A percentile compares a stretch with the other conserved stretches of the same genome.
These are phyloP conservation scores for Emberiza fucata DNA, from an alignment of 2,113 vertebrate genomes.

Conservation along the genomic window DNA sequence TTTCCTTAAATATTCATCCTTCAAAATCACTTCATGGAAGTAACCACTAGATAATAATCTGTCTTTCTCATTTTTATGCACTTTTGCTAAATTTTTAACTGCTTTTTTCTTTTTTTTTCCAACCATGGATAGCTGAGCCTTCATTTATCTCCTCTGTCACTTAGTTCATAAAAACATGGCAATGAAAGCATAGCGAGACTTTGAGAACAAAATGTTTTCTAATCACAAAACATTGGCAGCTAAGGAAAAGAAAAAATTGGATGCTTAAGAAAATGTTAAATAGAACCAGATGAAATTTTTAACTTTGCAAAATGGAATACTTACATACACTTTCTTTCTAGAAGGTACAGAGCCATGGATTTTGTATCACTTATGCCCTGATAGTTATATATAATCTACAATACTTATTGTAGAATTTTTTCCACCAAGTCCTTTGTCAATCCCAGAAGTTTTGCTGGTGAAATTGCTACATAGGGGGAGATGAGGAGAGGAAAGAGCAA, in stretches of 20 bases:
- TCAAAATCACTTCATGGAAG: not conserved
- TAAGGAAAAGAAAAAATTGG: not conserved
- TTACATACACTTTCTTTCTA: not conserved
- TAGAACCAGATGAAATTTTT: not conserved
- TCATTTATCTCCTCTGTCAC: not conserved
- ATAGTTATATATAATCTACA: not conserved
- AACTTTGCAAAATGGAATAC: not conserved
- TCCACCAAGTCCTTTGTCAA: not conserved
- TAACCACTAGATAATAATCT: not conserved
- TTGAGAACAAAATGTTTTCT: slow-evolving; percentile 24
- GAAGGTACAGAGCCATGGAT: not conserved
- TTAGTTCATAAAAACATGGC: not conserved
- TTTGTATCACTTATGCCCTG: not conserved
- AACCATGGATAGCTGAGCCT: not conserved
- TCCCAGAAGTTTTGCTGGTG: not conserved
- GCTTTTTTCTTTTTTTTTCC: not conserved
- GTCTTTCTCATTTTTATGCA: not conserved
- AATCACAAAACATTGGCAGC: not conserved
- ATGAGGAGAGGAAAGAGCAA: not conserved
- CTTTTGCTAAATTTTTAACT: not conserved
- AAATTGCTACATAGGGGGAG: not conserved
- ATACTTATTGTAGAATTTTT: not conserved
- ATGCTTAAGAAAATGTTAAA: not conserved
- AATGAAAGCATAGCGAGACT: not conserved
- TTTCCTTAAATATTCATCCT: not conserved